Conservation (phyloP, 2,888 invertebrate species). For the Noctua pronuba region DNA sequence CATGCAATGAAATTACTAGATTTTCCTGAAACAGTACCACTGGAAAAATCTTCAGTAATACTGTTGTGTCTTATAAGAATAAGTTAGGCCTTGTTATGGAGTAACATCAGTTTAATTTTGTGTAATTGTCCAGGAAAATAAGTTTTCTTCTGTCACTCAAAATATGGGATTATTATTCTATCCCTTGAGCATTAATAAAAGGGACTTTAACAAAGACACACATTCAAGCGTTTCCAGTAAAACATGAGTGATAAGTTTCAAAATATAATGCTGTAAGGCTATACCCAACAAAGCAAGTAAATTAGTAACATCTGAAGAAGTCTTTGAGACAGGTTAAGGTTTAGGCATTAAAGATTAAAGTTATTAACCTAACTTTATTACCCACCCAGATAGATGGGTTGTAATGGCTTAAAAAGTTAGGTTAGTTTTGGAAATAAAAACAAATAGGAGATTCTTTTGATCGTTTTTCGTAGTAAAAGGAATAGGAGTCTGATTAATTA, state of each 20-base stretch:
- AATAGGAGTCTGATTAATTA: accelerated
- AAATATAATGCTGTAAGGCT: not conserved
- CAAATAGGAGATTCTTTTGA: not conserved
- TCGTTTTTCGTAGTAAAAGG: too few species aligned
- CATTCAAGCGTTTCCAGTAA: not conserved
- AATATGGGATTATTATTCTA: not conserved
- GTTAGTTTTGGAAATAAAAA: slow-evolving; percentile 17
- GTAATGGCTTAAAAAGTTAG: not conserved
- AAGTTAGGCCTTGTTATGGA: not conserved
- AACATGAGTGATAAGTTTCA: not conserved
- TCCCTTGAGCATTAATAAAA: not conserved
- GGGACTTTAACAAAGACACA: not conserved
- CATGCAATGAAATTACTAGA: not conserved
- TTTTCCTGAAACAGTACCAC: not conserved
- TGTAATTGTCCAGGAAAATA: not conserved
- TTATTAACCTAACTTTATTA: not conserved
- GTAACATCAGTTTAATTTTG: not conserved
- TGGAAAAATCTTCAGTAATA: too few species aligned
- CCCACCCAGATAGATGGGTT: slow-evolving; percentile 8
- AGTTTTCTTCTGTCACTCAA: not conserved
- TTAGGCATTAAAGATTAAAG: not conserved
- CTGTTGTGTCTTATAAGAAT: not conserved
- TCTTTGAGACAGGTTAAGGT: not conserved
- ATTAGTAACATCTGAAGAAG: not conserved
- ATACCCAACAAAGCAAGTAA: not conserved